Evolutionary conservation across 1,140 invertebrate species (phyloP), one percentile per base, ranked within the genome.

Genomic region (Bombyx mandarina): DNA sequence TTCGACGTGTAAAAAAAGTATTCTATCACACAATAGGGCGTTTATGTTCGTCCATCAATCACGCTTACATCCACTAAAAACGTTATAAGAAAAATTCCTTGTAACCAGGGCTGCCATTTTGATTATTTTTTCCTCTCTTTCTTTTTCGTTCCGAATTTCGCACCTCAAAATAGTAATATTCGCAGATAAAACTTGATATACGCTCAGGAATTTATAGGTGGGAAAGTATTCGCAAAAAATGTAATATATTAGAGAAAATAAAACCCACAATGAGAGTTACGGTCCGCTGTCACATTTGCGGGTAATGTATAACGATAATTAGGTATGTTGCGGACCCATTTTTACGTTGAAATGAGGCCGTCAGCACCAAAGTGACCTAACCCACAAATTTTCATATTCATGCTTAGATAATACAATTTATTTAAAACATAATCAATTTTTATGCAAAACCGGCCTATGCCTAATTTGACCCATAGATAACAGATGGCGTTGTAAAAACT

Each of bases 21-120:
- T 60, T 58, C 63, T 60, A 57, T 63, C 51, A 53, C 48, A 58
- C 58, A 60, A 60, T 56, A 48, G 59, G 47, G 42, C 62, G 58
- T 57, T 63, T 63, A 60, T 56, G 51, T 60, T 55, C 54, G 62
- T 64, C 47, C 55, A 64, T 64, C 62, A 64, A 64, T 64, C 62
- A 64, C 52, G 54, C 56, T 55, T 51, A 51, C 54, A 51, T 47
- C 42, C 26, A 35, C 53, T 43, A 43, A 55, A 51, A 55, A 48
- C 35, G 54, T 60, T 61, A 61, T 52, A 53, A 56, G 50, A 53
- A 52, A 35, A 52, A 56, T 43, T 61, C 43, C 48, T 48, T 44
- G 35, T 18, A 44, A 22, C 10, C 53, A 35, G 50, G 50, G 53
- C 43, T 44, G 53, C n/a, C 12, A 46, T 54, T 54, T 54, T 35